phyloP scores from a whole-genome alignment of 2,797 vertebrate species.

The Intellagama lesueurii region DNA sequence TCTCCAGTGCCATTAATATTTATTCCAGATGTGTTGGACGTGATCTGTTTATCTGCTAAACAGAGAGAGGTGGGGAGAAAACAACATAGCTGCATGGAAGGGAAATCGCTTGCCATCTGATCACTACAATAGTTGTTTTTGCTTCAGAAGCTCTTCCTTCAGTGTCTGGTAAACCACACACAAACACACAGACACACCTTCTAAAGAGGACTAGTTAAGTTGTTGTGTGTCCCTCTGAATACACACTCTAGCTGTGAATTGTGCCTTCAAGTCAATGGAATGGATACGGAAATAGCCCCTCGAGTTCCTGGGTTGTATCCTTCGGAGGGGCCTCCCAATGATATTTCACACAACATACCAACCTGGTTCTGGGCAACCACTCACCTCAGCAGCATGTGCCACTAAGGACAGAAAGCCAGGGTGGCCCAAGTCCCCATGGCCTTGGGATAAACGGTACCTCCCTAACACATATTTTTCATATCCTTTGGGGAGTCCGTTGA shows the following conservation, averaged over 20 bases:
- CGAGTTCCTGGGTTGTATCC: slow-evolving; percentile 33
- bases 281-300: slow-evolving; percentile 33
- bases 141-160: neutral
- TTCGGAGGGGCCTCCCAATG: slow-evolving; percentile 13
- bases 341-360: slow-evolving; percentile 3
- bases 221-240: slow-evolving; percentile 3
- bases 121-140: neutral
- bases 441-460: neutral
- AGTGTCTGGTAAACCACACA: neutral
- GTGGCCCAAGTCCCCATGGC: neutral
- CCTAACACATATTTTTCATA: no score
- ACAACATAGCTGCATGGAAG: neutral
- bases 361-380: slow-evolving; percentile 48
- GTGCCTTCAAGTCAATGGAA: slow-evolving; percentile 29
- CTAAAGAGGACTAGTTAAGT: slow-evolving; percentile 14
- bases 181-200: neutral
- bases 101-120: slow-evolving; percentile 14
- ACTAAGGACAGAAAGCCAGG: slow-evolving; percentile 44
- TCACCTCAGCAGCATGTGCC: neutral
- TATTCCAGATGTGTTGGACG: slow-evolving; percentile 43
- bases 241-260: slow-evolving; percentile 18
- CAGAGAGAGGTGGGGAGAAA: neutral
- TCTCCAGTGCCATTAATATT: slow-evolving; percentile 42
- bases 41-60: neutral
- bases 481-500: no score